A percentile compares a stretch with the other conserved stretches of the same genome.
Conservation (phyloP, 2,888 invertebrate species). For the Hydraecia micacea region DNA sequence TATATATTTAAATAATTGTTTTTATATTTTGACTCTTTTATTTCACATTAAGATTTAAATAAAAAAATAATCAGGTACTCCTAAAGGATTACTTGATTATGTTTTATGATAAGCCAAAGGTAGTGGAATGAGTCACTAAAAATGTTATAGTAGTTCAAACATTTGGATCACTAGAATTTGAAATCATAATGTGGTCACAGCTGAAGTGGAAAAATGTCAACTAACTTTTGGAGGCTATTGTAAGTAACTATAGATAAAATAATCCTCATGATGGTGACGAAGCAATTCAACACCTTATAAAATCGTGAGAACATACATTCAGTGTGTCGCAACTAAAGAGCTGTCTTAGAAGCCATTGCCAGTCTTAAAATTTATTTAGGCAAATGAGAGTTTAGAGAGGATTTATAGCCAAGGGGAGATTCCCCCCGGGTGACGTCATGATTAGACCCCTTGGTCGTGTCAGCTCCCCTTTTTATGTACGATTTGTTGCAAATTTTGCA, state of each 20-base stretch:
- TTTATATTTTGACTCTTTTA: no score
- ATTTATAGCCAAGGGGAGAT: slow-evolving; percentile 10
- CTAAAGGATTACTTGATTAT: no score
- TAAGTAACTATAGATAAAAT: neutral
- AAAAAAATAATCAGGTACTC: no score
- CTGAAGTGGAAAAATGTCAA: neutral
- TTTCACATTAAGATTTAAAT: no score
- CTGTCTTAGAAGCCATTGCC: slow-evolving; percentile 19
- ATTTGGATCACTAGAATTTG: no score
- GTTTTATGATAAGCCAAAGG: no score
- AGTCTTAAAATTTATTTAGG: slow-evolving; percentile 41
- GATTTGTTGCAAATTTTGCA: slow-evolving; percentile 12
- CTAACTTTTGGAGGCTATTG: neutral
- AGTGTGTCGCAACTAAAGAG: neutral
- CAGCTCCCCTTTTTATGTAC: neutral
- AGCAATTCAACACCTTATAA: neutral
- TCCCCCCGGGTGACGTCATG: slow-evolving; percentile 7
- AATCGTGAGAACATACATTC: neutral
- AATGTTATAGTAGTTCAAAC: no score
- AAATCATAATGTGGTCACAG: no score
- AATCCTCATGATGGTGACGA: neutral
- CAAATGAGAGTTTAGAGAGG: slow-evolving; percentile 42
- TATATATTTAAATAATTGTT: no score
- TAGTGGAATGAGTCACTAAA: no score
- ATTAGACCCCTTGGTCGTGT: slow-evolving; percentile 26